phyloP scores from a whole-genome alignment of 2,888 invertebrate species.

The Hydropsyche betteni region DNA sequence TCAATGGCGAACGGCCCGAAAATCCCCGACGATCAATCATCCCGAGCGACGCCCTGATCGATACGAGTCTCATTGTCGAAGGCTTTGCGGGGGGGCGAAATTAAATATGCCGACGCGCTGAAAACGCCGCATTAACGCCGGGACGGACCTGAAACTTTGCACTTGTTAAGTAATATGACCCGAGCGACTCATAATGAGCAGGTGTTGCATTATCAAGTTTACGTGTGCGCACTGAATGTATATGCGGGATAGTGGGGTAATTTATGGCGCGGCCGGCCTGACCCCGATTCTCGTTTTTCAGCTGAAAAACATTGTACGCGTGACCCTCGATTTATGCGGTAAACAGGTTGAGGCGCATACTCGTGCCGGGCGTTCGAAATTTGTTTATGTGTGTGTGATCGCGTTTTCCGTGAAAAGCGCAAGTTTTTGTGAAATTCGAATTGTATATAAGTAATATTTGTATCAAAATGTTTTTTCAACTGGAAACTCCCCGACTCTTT shows the following conservation, averaged over 20 bases:
- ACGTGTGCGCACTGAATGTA: slow-evolving; percentile 5
- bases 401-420: too few species aligned
- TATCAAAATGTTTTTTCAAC: too few species aligned
- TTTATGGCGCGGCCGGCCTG: slow-evolving; percentile 2
- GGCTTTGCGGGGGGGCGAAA: too few species aligned
- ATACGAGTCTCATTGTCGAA: slow-evolving; percentile 14
- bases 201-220: slow-evolving; percentile 31
- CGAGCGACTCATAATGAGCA: slow-evolving; percentile 31
- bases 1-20: not conserved
- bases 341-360: too few species aligned
- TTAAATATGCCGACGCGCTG: not conserved
- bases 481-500: too few species aligned
- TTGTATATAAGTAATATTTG: too few species aligned
- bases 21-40: slow-evolving; percentile 31
- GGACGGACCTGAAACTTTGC: slow-evolving; percentile 25
- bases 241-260: not conserved
- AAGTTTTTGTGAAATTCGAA: too few species aligned
- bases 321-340: too few species aligned
- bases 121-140: slow-evolving; percentile 24
- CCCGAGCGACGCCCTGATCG: slow-evolving; percentile 23
- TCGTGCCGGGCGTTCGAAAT: too few species aligned
- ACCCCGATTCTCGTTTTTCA: slow-evolving; percentile 12
- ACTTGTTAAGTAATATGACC: slow-evolving; percentile 31
- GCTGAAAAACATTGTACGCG: too few species aligned
- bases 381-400: too few species aligned